Evolutionary conservation across 1,140 invertebrate genomes (phyloP), one percentile per base, ranked within the genome.

Genomic region (Psilanteris sp.): DNA sequence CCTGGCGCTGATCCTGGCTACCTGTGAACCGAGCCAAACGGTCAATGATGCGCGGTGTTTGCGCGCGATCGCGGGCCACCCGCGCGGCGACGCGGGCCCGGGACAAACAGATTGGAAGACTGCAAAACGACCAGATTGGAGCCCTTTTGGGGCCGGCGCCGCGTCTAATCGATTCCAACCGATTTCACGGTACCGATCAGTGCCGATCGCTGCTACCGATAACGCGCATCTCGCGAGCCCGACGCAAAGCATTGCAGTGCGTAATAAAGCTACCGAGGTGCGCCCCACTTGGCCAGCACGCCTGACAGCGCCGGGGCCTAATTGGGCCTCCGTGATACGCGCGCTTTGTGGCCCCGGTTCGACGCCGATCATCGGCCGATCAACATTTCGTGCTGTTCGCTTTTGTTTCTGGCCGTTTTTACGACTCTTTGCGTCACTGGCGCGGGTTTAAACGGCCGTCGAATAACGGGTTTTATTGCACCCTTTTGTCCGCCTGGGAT

Each of bases 251-350:
- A 57, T 77, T 78, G 66, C 61, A 86, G 86, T 83, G 82, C 83
- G 79, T 83, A 86, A 85, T 84, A 84, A 86, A 82, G 81, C 79
- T 86, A 81, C 54, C 78, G 78, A 83, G 84, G 84, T 84, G 85
- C 87, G 85, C 72, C 79, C 79, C 79, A 77, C 79, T 85, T 85
- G 81, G 79, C 79, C 79, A 83, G 78, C 76, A 18, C 81, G 80
- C 77, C 84, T 80, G 79, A 82, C 79, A 73, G 79, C 83, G 82
- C 79, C 77, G 81, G 80, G 76, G 68, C 82, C 84, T 87, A 87
- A 87, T 86, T 85, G 83, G 83, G 79, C 76, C 66, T 44, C 83
- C 79, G 85, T 77, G 80, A 77, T 87, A 87, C 85, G 82, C 83
- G 75, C 79, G 1, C n/a, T n/a, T n/a, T n/a, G n/a, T n/a, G n/a